These are phyloP conservation scores for Porites australiensis DNA, from an alignment of 64 coral and sea anemone genomes.

Conservation along the genomic window DNA sequence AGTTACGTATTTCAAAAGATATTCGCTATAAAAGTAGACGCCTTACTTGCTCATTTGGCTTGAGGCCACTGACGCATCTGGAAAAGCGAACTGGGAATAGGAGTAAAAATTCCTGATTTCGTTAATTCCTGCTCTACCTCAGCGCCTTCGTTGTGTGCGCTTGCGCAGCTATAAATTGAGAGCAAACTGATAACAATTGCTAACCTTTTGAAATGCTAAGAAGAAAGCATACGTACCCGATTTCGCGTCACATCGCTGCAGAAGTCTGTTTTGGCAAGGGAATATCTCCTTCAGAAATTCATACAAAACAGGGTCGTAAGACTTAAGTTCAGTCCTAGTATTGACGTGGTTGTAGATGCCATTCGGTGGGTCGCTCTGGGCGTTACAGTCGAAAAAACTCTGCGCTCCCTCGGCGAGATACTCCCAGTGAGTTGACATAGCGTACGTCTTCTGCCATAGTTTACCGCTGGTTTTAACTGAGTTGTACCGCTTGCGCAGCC, in stretches of 20 bases:
- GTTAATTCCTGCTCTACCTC: too few species aligned
- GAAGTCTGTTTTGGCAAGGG: conserved; percentile 82
- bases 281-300: conserved; percentile 88
- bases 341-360: conserved; percentile 96
- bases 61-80: too few species aligned
- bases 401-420: conserved; percentile 95
- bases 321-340: conserved; percentile 68
- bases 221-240: conserved; percentile 29
- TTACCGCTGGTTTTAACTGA: conserved; percentile 39
- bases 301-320: conserved; percentile 83
- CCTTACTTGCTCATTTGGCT: too few species aligned
- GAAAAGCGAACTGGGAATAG: too few species aligned
- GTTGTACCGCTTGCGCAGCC: conserved; percentile 77
- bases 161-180: too few species aligned
- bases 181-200: not conserved
- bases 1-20: too few species aligned
- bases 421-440: conserved; percentile 88
- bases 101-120: too few species aligned
- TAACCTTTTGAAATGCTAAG: too few species aligned
- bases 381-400: conserved; percentile 92
- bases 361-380: conserved; percentile 63
- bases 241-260: conserved; percentile 80
- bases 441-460: conserved; percentile 81
- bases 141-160: too few species aligned
- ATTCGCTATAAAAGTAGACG: too few species aligned